Base-by-base conservation (phyloP, 1,140 invertebrate species). In the Cyclargus thomasi region DNA sequence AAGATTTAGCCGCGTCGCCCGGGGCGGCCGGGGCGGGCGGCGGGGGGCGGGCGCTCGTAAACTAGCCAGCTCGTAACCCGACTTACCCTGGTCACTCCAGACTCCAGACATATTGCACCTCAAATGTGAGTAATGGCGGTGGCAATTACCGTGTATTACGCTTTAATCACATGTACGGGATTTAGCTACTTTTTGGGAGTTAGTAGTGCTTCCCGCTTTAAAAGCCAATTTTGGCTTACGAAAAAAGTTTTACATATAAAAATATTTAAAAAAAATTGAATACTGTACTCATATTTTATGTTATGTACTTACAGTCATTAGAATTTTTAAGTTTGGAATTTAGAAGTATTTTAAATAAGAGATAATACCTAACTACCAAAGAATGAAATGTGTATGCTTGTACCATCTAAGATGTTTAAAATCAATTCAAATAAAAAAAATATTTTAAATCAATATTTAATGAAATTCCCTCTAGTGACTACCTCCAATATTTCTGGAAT, bases 1-100 rank as follows among this genome's bases (percentile, higher is more conserved):
- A 75, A 86, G 86, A 87, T 89, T 88, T 89, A 86, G 85, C 82
- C 77, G 72, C 80, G 78, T 76, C 78, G 83, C 77, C 80, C 76
- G 75, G 77, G 75, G 78, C 77, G 3, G 55, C 5, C 17, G 3
- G 55, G 55, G 17, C 55, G 17, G 55, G 10, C 74, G 74, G 39
- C 39, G 10, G 39, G 17, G n/a, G 74, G 74, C 29, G 1, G 29
- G 29, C 29, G 70, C 81, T 83, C 83, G 76, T 88, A 87, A 88
- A 88, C 83, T 84, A 79, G 79, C 79, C 72, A 71, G 79, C 79
- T 84, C 78, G 84, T 81, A 81, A 81, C 82, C 72, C 73, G 73
- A 71, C 76, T 70, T 82, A 81, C 81, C 78, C 81, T 77, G 74
- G 71, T 73, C 83, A 79, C 78, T 72, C 63, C 63, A 65, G 64